phyloP scores from a whole-genome alignment of 1,140 invertebrate species.

The Nasonia longicornis region DNA sequence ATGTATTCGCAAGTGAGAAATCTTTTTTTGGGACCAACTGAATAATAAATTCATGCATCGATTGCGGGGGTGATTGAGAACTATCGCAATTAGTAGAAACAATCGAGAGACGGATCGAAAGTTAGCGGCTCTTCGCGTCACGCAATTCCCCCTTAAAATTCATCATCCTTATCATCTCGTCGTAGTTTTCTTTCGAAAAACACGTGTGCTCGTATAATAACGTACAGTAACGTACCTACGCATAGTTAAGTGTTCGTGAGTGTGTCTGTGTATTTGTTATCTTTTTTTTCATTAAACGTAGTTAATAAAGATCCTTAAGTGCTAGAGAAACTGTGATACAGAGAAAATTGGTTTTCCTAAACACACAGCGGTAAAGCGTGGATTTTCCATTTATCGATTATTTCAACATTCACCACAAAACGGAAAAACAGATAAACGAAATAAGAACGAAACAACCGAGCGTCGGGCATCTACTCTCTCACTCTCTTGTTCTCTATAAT shows the following conservation, averaged over 20 bases:
- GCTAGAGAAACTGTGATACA: slow-evolving; percentile 59
- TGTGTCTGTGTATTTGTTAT: slow-evolving; percentile 40
- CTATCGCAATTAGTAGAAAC: slow-evolving; percentile 8
- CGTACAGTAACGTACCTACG: slow-evolving; percentile 15
- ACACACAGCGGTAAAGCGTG: slow-evolving; percentile 61
- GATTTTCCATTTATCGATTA: slow-evolving; percentile 58
- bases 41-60: neutral
- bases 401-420: slow-evolving; percentile 50
- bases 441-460: slow-evolving; percentile 39
- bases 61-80: neutral
- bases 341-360: slow-evolving; percentile 55
- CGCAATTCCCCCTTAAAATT: slow-evolving; percentile 5
- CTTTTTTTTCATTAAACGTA: slow-evolving; percentile 38
- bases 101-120: slow-evolving; percentile 39
- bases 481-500: neutral
- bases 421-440: slow-evolving; percentile 31
- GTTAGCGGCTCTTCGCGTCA: slow-evolving; percentile 41
- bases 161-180: slow-evolving; percentile 4
- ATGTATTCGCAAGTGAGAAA: neutral
- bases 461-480: slow-evolving; percentile 4
- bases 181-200: slow-evolving; percentile 22
- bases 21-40: neutral
- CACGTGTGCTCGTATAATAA: slow-evolving; percentile 24
- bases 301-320: slow-evolving; percentile 56
- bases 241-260: slow-evolving; percentile 32